Evolutionary conservation across 1,140 invertebrate genomes (phyloP), one percentile per base, ranked within the genome.

Genomic region (Lepidotrigona ventralis): DNA sequence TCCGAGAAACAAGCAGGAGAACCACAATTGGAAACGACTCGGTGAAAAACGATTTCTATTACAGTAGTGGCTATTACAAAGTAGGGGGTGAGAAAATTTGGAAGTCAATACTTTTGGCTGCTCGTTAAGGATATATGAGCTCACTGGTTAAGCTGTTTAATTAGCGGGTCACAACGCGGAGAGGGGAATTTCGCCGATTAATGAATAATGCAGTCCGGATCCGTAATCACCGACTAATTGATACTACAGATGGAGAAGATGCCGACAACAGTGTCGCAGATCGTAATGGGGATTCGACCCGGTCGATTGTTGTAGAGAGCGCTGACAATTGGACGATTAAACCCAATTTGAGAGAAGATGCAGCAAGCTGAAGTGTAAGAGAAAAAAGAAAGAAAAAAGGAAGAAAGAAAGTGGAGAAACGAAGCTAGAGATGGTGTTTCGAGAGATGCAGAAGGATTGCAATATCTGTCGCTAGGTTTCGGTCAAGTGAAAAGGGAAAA

Each of bases 191-290:
- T 8, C 54, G 68, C n/a, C 17, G 12, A 4, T n/a, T 8, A 46
- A 81, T 81, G 80, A 81, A 81, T 81, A 81, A 81, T 81, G 15
- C 63, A 75, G 23, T 11, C 60, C 6, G n/a, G 1, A n/a, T 51
- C 58, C 71, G 54, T 68, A 76, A 76, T 76, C 60, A 58, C 76
- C 63, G 63, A 68, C 80, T 81, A 81, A 81, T 81, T 81, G 80
- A 81, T 81, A 81, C 72, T 81, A 64, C 51, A 64, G 17, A 5
- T 81, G 33, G 60, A 81, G 80, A 21, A 66, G 72, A 63, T 80
- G 69, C 6, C 51, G 71, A 68, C 29, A 60, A 81, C 23, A 29
- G 2, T n/a, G 54, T 54, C 19, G 19, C 54, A 5, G 39, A 23
- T 23, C 26, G 76, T 78, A 78, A 78, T 78, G 51, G 76, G 29